phyloP scores from a whole-genome alignment of 2,888 invertebrate species.

The Branchipolynoe longqiensis region DNA sequence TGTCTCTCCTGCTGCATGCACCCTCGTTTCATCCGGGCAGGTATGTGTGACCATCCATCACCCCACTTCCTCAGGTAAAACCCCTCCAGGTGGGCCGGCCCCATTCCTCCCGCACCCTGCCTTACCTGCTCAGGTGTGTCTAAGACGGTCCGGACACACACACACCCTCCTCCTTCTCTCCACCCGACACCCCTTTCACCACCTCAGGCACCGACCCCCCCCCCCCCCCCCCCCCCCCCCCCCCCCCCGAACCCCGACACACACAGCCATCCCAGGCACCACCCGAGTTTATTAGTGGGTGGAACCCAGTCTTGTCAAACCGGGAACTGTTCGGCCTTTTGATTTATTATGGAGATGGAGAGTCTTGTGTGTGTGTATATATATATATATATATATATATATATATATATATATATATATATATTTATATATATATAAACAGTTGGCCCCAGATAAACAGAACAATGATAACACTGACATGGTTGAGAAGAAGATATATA shows the following conservation, averaged over 20 bases:
- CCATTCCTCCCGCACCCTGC: constrained; percentile 39
- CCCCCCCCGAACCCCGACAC: neutral
- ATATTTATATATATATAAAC: too few relatives aligned
- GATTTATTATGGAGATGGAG: too few relatives aligned
- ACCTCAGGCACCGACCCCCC: neutral
- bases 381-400: too few relatives aligned
- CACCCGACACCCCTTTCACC: neutral
- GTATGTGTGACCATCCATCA: constrained; percentile 56
- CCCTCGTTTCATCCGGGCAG: constrained; percentile 15
- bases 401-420: too few relatives aligned
- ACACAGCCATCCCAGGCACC: too few relatives aligned
- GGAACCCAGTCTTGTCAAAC: too few relatives aligned
- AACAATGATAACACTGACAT: too few relatives aligned
- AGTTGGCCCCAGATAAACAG: too few relatives aligned
- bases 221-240: neutral
- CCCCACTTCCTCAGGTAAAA: constrained; percentile 24
- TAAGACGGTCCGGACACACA: neutral
- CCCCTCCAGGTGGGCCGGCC: neutral
- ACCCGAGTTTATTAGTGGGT: too few relatives aligned
- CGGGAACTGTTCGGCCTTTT: too few relatives aligned
- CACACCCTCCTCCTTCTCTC: neutral
- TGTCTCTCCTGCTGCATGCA: neutral
- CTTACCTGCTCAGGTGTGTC: constrained; percentile 49
- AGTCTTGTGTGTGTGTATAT: too few relatives aligned
- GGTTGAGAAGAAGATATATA: too few relatives aligned